A percentile compares a stretch with the other conserved stretches of the same genome.
phyloP scores from a whole-genome alignment of 1,140 invertebrate genomes.

The Arctopsyche grandis region DNA sequence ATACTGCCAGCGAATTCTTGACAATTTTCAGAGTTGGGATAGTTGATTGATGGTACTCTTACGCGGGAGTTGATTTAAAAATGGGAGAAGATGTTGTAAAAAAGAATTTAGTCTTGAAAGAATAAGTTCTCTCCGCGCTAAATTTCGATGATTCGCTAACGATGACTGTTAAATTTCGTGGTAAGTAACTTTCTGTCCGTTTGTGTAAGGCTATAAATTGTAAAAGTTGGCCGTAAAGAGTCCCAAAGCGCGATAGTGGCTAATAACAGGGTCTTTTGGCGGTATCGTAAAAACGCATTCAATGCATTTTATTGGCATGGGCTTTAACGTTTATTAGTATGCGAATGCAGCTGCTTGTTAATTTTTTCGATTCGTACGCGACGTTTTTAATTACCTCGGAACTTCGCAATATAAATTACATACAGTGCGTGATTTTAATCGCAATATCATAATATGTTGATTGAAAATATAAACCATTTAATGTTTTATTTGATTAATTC shows the following conservation, averaged over 20 bases:
- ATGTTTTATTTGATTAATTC: too few species aligned
- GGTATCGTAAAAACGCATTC: constrained; percentile 25
- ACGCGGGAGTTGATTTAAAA: not conserved
- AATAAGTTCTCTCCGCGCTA: too few species aligned
- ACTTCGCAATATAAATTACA: not conserved
- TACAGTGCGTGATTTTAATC: not conserved
- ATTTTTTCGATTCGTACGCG: not conserved
- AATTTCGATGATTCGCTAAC: not conserved
- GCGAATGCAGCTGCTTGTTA: not conserved
- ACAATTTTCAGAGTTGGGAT: too few species aligned
- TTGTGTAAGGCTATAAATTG: not conserved
- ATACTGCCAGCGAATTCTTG: too few species aligned
- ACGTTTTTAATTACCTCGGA: not conserved
- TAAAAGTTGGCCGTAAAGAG: constrained; percentile 8
- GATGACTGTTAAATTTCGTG: not conserved
- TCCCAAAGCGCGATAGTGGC: constrained; percentile 16
- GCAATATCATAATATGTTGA: not conserved
- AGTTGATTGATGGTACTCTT: too few species aligned
- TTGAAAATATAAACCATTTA: not conserved
- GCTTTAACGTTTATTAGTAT: not conserved
- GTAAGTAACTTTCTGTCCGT: not conserved
- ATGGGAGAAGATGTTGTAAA: not conserved
- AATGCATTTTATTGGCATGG: constrained; percentile 10
- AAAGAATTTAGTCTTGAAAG: not conserved
- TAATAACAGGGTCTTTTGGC: constrained; percentile 17